Evolutionary conservation across 1,140 invertebrate species (phyloP).

Genomic region (Leptestheria dahalacensis): DNA sequence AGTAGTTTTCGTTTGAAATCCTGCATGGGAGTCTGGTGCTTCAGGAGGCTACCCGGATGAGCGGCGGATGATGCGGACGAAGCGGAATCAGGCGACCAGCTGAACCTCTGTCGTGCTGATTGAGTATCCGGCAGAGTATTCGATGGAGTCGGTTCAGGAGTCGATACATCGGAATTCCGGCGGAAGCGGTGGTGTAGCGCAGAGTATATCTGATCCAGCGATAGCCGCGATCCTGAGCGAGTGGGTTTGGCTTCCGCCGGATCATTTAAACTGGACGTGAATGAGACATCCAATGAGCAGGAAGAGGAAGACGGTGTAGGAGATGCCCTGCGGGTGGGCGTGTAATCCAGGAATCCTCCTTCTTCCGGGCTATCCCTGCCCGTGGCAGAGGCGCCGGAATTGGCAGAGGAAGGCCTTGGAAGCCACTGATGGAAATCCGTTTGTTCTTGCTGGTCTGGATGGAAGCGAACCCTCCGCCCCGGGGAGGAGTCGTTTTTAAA

Average conservation of each 20-base stretch:
- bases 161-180: neutral
- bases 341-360: conserved; percentile 12
- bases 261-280: conserved; percentile 11
- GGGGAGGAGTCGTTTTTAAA: conserved; percentile 7
- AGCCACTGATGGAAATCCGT: neutral
- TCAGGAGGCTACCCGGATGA: too few relatives aligned
- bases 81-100: too few relatives aligned
- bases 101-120: too few relatives aligned
- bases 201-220: neutral
- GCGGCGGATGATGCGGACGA: too few relatives aligned
- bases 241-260: neutral
- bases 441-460: neutral
- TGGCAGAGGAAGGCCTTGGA: neutral
- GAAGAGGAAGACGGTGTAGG: conserved; percentile 11
- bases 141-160: neutral
- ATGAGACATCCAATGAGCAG: conserved; percentile 12
- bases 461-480: neutral
- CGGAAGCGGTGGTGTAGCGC: neutral
- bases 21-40: too few relatives aligned
- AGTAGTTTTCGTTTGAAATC: neutral
- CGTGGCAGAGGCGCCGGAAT: neutral
- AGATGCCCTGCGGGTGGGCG: neutral
- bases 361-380: conserved; percentile 15
- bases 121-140: too few relatives aligned
- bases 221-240: neutral